These are phyloP conservation scores for Vulpes ferrilata DNA, from an alignment of 2,113 vertebrate genomes.

Conservation along the genomic window DNA sequence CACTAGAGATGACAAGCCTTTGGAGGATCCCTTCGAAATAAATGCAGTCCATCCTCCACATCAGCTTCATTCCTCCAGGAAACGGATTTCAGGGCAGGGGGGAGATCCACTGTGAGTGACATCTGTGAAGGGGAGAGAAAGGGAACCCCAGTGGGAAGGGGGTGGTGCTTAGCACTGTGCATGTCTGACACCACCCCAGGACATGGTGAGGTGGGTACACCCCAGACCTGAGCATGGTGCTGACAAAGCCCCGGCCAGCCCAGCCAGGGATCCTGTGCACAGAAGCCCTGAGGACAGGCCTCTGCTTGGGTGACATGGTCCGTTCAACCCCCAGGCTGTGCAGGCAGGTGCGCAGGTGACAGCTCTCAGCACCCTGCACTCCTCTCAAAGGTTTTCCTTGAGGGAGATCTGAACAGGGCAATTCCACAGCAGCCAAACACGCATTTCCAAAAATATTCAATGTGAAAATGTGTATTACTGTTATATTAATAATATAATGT, in stretches of 20 bases:
- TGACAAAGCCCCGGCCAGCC: too few species aligned
- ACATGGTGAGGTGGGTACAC: rapidly evolving
- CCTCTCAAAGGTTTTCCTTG: too few species aligned
- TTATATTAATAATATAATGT: background rate
- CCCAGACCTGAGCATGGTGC: background rate
- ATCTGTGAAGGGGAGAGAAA: rapidly evolving
- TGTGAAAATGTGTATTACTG: background rate
- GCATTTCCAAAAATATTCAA: background rate
- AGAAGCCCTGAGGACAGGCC: too few species aligned
- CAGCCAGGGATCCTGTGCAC: too few species aligned
- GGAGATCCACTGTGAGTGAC: background rate
- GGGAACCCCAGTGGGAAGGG: background rate
- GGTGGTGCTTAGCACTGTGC: rapidly evolving
- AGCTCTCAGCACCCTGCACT: background rate
- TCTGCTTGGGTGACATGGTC: background rate
- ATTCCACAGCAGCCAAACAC: rapidly evolving
- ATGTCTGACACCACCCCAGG: background rate
- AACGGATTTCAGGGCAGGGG: background rate
- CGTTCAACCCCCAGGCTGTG: rapidly evolving
- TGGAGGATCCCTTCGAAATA: background rate
- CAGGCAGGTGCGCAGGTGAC: rapidly evolving
- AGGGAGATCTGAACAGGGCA: too few species aligned
- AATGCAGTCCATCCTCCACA: background rate
- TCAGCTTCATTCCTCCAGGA: background rate
- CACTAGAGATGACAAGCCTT: background rate